A percentile compares a stretch with the other conserved stretches of the same genome.
Conservation (phyloP, 2,797 vertebrate species). For the Sphenodon punctatus region DNA sequence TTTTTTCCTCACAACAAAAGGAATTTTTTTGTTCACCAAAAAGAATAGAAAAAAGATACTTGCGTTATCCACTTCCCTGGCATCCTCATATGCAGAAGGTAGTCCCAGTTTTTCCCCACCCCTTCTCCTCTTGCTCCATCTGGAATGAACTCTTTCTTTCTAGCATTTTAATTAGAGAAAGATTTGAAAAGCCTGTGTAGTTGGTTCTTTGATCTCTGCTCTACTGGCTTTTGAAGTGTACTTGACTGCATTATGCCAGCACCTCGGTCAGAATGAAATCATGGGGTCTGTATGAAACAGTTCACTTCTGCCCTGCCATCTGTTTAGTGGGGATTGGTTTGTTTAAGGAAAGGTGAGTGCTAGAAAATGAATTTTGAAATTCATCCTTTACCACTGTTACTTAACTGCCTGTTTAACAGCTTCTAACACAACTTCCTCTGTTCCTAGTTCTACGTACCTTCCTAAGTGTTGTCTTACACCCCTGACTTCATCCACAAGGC, state of each 20-base stretch:
- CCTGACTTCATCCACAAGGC: not conserved
- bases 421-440: not conserved
- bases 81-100: not conserved
- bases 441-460: not conserved
- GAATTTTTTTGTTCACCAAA: not conserved
- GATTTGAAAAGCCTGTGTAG: not conserved
- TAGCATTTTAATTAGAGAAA: constrained; percentile 1
- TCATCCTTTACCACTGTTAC: too few relatives aligned
- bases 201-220: constrained; percentile 17
- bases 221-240: not conserved
- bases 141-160: not conserved
- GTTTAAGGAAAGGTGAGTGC: not conserved
- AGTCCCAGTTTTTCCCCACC: not conserved
- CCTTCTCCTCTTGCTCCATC: constrained; percentile 12
- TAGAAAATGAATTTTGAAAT: not conserved
- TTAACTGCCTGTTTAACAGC: not conserved
- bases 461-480: not conserved
- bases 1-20: not conserved
- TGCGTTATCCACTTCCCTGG: not conserved
- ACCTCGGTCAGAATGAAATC: not conserved
- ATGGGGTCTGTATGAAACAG: not conserved
- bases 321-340: not conserved
- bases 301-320: not conserved
- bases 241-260: not conserved
- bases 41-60: not conserved